phyloP scores from a whole-genome alignment of 2,888 invertebrate genomes.

The Anoplius nigerrimus region DNA sequence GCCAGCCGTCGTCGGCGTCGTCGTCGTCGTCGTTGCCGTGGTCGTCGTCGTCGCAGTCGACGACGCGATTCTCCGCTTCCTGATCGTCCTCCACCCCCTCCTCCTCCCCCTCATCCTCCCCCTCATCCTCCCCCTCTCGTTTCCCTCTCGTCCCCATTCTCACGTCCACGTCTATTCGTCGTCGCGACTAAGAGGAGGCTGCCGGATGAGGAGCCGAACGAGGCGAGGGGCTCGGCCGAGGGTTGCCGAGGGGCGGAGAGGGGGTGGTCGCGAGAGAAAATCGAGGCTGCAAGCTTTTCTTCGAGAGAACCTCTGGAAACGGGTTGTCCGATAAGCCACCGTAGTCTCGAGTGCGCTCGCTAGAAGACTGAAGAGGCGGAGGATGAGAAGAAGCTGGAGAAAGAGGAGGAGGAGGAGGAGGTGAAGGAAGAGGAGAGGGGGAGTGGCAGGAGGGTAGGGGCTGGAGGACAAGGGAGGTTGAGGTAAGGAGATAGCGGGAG shows the following conservation, averaged over 20 bases:
- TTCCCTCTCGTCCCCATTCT: no score
- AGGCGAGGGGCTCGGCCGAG: background rate
- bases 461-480: constrained; percentile 19
- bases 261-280: constrained; percentile 20
- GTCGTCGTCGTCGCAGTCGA: no score
- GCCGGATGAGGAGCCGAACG: no score
- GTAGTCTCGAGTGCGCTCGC: constrained; percentile 3
- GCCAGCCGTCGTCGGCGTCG: background rate
- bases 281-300: constrained; percentile 6
- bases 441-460: constrained; percentile 34
- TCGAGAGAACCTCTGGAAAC: constrained; percentile 7
- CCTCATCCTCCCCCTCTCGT: no score
- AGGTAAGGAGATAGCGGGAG: constrained; percentile 23
- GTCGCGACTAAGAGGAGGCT: no score
- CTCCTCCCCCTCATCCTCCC: no score
- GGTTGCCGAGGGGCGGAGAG: background rate
- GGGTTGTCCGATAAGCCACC: constrained; percentile 15
- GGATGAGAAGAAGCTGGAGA: background rate
- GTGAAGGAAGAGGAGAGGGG: constrained; percentile 36
- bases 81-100: no score
- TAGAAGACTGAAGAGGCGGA: background rate
- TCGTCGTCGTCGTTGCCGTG: background rate
- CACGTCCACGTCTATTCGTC: no score
- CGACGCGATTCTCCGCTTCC: no score
- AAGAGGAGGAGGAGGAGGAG: constrained; percentile 17